Conservation (phyloP, 2,888 invertebrate species). For the Coremacera marginata region DNA sequence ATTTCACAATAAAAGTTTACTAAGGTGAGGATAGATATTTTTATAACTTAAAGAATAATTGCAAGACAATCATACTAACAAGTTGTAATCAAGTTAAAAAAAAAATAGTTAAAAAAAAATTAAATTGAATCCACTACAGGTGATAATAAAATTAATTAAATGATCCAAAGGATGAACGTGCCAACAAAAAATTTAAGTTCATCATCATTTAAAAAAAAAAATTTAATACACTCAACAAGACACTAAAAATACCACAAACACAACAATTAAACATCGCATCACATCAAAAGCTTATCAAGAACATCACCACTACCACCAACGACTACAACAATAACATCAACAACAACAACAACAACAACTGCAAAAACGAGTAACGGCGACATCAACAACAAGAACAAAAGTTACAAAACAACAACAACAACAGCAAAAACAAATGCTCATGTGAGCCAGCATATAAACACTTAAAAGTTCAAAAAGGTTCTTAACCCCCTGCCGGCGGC, state of each 20-base stretch:
- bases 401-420: slow-evolving; percentile 45
- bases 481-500: slow-evolving; percentile 64
- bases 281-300: too few species aligned
- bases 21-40: too few species aligned
- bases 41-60: too few species aligned
- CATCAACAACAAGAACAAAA: slow-evolving; percentile 25
- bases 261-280: too few species aligned
- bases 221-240: background rate
- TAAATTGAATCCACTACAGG: too few species aligned
- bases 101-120: too few species aligned
- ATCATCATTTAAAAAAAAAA: background rate
- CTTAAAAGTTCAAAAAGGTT: slow-evolving; percentile 65
- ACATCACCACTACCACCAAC: background rate
- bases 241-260: background rate
- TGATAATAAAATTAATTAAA: too few species aligned
- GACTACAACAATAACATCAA: background rate
- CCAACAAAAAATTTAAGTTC: background rate
- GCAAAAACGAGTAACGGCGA: background rate
- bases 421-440: slow-evolving; percentile 20
- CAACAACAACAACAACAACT: background rate
- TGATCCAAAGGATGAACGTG: background rate
- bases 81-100: too few species aligned
- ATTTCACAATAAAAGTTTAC: too few species aligned
- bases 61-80: too few species aligned
- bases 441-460: slow-evolving; percentile 51